A percentile compares a stretch with the other conserved stretches of the same genome.
Evolutionary conservation across 2,797 vertebrate genomes (phyloP).

Genomic region (Phrynocephalus vlangalii): DNA sequence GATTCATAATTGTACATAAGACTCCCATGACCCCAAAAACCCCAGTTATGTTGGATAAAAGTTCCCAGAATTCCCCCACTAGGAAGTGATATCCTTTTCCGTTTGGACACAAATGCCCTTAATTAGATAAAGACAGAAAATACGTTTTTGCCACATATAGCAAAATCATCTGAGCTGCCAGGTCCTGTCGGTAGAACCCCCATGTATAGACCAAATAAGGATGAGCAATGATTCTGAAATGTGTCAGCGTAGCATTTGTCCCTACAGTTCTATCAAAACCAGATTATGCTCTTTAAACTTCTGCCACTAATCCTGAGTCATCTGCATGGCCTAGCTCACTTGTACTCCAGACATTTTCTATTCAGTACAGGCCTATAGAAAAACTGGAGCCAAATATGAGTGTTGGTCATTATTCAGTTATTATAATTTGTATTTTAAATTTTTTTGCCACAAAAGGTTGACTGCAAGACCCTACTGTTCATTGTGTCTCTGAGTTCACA

Average conservation of each 20-base stretch:
- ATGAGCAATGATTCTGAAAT: background rate
- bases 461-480: background rate
- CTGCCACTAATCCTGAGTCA: background rate
- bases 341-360: background rate
- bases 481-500: background rate
- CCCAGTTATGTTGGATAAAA: background rate
- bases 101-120: background rate
- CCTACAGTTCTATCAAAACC: background rate
- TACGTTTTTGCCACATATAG: constrained; percentile 25
- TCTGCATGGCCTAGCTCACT: background rate
- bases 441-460: background rate
- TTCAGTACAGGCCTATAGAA: background rate
- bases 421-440: background rate
- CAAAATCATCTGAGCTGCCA: background rate
- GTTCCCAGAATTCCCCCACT: background rate
- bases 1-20: background rate
- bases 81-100: background rate
- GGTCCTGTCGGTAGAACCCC: constrained; percentile 31
- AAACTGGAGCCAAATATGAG: background rate
- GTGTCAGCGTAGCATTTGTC: background rate
- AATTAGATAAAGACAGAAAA: constrained; percentile 50
- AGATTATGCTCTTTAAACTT: background rate
- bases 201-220: constrained; percentile 20
- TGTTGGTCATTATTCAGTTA: background rate
- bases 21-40: background rate